Evolutionary conservation across 2,797 vertebrate genomes (phyloP).

Genomic region (Enteromius fasciolatus): DNA sequence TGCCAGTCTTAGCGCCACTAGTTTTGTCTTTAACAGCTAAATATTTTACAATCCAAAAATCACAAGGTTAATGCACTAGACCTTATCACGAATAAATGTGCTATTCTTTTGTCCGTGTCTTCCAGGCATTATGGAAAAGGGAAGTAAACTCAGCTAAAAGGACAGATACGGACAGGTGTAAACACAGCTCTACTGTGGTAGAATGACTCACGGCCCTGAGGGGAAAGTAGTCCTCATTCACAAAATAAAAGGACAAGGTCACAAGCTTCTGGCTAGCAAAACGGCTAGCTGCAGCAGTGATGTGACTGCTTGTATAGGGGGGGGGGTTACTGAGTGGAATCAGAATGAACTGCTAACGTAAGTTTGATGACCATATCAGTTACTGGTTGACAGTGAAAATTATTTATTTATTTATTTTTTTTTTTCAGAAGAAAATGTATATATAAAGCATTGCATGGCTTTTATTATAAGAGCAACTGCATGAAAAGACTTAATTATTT

Average conservation of each 20-base stretch:
- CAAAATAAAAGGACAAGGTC: conserved; percentile 43
- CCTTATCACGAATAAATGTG: background rate
- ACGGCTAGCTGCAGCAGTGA: background rate
- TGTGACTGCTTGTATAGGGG: background rate
- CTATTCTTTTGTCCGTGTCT: background rate
- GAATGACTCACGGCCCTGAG: conserved; percentile 2
- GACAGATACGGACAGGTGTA: conserved; percentile 34
- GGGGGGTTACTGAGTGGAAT: no score
- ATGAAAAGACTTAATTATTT: background rate
- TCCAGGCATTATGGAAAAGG: background rate
- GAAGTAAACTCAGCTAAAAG: background rate
- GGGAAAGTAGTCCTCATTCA: conserved; percentile 5
- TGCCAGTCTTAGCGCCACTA: no score
- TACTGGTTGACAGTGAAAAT: background rate
- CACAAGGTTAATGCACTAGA: background rate
- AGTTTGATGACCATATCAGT: background rate
- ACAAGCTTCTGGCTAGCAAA: background rate
- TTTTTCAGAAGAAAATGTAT: background rate
- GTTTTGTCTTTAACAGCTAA: background rate
- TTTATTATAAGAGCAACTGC: background rate
- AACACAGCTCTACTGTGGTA: conserved; percentile 5
- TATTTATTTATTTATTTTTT: background rate
- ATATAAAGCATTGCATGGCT: background rate
- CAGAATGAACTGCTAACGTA: background rate
- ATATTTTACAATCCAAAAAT: background rate